A percentile compares a stretch with the other conserved stretches of the same genome.
These are phyloP conservation scores for Sebastes miniatus DNA, from an alignment of 2,797 vertebrate species.

Conservation along the genomic window DNA sequence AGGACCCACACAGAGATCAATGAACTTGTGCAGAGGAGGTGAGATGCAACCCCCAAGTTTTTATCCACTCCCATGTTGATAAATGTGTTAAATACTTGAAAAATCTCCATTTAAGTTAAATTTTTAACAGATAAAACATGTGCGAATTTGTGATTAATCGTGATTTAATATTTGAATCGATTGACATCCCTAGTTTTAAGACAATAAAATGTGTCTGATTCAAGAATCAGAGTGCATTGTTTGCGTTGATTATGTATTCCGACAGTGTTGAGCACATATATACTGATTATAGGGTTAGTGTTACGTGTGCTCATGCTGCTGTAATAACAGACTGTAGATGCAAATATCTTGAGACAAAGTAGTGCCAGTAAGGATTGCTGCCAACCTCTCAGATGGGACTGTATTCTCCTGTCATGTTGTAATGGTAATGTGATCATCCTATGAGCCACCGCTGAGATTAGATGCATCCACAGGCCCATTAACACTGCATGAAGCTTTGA, in stretches of 20 bases:
- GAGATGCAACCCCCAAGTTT: constrained; percentile 19
- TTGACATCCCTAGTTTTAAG: too few relatives aligned
- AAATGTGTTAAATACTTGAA: too few relatives aligned
- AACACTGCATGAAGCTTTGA: not conserved
- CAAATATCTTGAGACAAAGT: not conserved
- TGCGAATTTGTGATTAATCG: too few relatives aligned
- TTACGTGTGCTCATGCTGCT: not conserved
- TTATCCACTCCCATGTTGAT: too few relatives aligned
- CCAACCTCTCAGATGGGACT: not conserved
- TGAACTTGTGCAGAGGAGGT: constrained; percentile 87
- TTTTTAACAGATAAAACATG: too few relatives aligned
- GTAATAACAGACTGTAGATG: not conserved
- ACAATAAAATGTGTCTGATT: too few relatives aligned
- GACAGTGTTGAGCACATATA: not conserved
- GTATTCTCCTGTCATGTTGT: not conserved
- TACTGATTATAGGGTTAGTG: not conserved
- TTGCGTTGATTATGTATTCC: not conserved
- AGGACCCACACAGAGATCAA: constrained; percentile 81
- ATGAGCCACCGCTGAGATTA: constrained; percentile 33
- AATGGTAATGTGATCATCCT: constrained; percentile 46
- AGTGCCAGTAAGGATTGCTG: not conserved
- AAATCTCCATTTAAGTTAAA: too few relatives aligned
- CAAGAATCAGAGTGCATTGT: too few relatives aligned
- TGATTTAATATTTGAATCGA: too few relatives aligned
- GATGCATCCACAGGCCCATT: not conserved